Percentiles rank a stretch among this genome's conserved stretches.
phyloP scores from a whole-genome alignment of 2,888 invertebrate species.

The Allygus modestus region DNA sequence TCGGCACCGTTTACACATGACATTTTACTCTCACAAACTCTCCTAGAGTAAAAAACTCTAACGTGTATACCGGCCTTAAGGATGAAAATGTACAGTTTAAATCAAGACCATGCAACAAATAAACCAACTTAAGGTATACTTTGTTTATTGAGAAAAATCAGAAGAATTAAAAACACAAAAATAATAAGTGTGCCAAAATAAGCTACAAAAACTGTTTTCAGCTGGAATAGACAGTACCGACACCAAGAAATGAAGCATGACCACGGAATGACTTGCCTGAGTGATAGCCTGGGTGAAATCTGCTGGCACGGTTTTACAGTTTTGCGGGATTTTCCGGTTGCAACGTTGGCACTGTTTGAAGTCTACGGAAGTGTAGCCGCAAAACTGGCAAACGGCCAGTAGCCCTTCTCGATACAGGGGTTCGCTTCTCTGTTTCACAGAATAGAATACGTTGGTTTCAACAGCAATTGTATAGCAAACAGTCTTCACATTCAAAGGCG shows the following conservation, averaged over 20 bases:
- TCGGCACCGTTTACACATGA: no score
- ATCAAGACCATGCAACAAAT: no score
- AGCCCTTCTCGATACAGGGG: slow-evolving; percentile 21
- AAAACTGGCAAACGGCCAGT: slow-evolving; percentile 83
- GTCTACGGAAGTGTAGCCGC: slow-evolving; percentile 88
- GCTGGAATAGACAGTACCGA: no score
- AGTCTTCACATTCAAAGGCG: not conserved
- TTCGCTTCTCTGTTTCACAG: slow-evolving; percentile 4
- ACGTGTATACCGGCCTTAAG: no score
- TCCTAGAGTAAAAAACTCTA: no score
- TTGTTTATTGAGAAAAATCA: no score
- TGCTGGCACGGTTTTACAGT: slow-evolving; percentile 67
- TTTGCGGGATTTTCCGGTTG: slow-evolving; percentile 72
- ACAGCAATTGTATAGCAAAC: not conserved
- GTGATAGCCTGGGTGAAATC: slow-evolving; percentile 6
- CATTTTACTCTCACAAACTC: no score
- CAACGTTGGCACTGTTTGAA: slow-evolving; percentile 87
- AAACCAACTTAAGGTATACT: no score
- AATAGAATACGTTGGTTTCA: not conserved
- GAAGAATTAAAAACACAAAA: no score
- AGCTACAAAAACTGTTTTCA: no score
- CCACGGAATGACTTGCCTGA: slow-evolving; percentile 6
- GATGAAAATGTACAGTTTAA: no score
- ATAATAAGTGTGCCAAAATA: no score
- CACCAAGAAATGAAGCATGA: not conserved